Percentiles rank a stretch among this genome's conserved stretches.
Conservation (phyloP, 2,888 invertebrate species). For the Heteropelma amictum region DNA sequence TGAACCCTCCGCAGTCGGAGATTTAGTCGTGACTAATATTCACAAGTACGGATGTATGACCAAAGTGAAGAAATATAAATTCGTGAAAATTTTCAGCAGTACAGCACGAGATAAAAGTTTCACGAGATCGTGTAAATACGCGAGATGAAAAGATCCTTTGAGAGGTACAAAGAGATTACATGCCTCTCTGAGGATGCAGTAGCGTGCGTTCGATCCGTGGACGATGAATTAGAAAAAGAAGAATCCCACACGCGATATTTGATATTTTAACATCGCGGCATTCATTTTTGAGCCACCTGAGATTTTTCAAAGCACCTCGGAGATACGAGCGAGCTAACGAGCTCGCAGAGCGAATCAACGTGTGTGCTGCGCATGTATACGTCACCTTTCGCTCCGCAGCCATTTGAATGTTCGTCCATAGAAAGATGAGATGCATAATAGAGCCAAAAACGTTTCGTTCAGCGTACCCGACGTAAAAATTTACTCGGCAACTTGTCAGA, state of each 20-base stretch:
- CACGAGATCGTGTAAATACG: background rate
- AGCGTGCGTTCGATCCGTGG: no score
- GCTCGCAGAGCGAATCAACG: no score
- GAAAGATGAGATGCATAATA: conserved; percentile 53
- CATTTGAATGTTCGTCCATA: conserved; percentile 28
- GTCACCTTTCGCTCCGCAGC: background rate
- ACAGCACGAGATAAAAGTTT: conserved; percentile 23
- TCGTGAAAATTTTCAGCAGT: background rate
- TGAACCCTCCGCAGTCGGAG: conserved; percentile 6
- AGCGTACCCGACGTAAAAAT: background rate
- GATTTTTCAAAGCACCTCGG: no score
- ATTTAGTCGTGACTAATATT: conserved; percentile 24
- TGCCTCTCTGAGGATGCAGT: background rate
- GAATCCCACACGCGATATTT: no score
- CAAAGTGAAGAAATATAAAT: conserved; percentile 25
- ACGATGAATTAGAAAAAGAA: no score
- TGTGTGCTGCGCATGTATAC: no score
- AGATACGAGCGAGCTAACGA: no score
- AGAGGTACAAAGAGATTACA: background rate
- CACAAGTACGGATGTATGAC: background rate
- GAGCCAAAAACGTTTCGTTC: conserved; percentile 35
- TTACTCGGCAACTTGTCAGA: background rate
- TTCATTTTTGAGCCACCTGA: no score
- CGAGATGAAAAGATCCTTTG: background rate
- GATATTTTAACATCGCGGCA: no score